phyloP scores from a whole-genome alignment of 2,797 vertebrate genomes.

The Poeciliopsis turneri region DNA sequence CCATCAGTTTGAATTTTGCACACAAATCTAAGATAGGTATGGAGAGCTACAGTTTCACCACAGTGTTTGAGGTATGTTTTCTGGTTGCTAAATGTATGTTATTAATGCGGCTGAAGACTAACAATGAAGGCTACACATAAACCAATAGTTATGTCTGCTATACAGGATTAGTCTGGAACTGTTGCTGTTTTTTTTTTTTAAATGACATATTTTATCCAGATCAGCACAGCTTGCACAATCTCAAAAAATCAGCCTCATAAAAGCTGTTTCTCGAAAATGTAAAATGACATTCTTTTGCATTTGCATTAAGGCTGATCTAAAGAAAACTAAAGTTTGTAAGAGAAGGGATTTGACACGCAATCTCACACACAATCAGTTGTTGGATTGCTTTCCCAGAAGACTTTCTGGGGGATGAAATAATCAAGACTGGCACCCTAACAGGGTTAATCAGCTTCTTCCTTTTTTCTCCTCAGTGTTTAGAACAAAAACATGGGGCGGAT shows the following conservation, averaged over 20 bases:
- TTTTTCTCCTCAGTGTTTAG: conserved; percentile 36
- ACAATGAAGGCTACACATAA: neutral
- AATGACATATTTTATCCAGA: neutral
- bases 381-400: conserved; percentile 28
- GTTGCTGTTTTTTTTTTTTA: neutral
- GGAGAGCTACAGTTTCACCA: neutral
- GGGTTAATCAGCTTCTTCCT: conserved; percentile 28
- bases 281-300: neutral
- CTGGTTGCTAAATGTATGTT: neutral
- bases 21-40: neutral
- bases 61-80: neutral
- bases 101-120: neutral
- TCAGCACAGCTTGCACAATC: neutral
- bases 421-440: conserved; percentile 29
- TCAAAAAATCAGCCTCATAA: neutral
- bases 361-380: conserved; percentile 43
- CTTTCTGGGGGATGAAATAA: conserved; percentile 51
- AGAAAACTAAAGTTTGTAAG: conserved; percentile 45
- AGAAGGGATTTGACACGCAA: conserved; percentile 33
- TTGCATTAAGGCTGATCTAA: conserved; percentile 8
- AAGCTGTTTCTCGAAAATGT: neutral
- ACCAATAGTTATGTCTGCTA: neutral
- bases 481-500: conserved; percentile 54
- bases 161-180: neutral
- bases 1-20: neutral